Evolutionary conservation across 1,140 invertebrate species (phyloP).

Genomic region (Apis florea): DNA sequence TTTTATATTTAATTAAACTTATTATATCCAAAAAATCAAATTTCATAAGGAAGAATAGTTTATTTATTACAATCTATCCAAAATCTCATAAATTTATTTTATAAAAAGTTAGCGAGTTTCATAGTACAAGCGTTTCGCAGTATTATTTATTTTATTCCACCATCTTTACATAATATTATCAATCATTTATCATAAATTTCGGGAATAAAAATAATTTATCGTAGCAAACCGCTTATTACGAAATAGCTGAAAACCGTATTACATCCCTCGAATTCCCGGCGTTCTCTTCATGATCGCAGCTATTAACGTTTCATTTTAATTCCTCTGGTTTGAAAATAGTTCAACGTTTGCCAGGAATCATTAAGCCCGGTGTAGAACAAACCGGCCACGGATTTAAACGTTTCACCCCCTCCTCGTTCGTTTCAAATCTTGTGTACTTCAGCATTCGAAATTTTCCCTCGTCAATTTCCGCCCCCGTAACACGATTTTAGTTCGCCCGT

Average conservation of each 20-base stretch:
- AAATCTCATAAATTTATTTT: no score
- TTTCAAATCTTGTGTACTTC: background rate
- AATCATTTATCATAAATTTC: background rate
- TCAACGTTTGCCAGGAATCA: background rate
- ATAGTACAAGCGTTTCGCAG: no score
- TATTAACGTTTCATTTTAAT: background rate
- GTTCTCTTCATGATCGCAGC: background rate
- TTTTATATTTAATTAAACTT: no score
- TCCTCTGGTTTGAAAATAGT: background rate
- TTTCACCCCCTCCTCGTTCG: background rate
- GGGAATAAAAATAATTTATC: background rate
- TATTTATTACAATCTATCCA: no score
- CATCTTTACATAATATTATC: background rate
- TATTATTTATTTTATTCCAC: no score
- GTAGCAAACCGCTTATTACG: background rate
- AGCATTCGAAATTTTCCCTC: background rate
- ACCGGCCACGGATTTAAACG: constrained; percentile 7
- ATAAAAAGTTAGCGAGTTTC: no score
- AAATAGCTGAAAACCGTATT: background rate
- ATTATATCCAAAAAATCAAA: no score
- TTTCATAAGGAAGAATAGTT: no score
- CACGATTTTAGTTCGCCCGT: background rate
- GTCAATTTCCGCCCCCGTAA: background rate
- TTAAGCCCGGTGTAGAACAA: background rate
- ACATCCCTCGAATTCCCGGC: background rate